phyloP scores from a whole-genome alignment of 2,113 vertebrate species.

The Megatriorchis doriae region DNA sequence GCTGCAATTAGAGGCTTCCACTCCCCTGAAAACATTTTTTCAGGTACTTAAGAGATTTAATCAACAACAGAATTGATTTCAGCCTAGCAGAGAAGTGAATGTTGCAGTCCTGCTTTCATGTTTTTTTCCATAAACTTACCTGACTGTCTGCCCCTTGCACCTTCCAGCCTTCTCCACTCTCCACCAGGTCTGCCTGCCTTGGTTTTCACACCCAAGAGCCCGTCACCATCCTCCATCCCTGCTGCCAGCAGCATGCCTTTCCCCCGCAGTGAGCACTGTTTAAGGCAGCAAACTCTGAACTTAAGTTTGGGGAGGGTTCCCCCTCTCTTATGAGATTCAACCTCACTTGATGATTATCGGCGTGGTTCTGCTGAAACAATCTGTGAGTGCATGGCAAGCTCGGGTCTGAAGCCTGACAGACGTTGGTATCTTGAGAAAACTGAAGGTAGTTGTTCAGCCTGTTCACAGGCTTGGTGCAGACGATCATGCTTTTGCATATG shows the following conservation, averaged over 20 bases:
- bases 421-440: not conserved
- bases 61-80: conserved; percentile 26
- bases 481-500: not conserved
- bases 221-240: not conserved
- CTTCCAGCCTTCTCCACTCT: not conserved
- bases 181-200: not conserved
- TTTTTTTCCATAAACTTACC: not conserved
- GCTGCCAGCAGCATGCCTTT: not conserved
- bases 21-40: conserved; percentile 4
- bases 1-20: conserved; percentile 11
- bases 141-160: not conserved
- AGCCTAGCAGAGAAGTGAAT: not conserved
- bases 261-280: not conserved
- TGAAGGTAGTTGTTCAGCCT: not conserved
- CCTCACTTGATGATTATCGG: not conserved
- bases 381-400: not conserved
- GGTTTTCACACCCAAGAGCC: not conserved
- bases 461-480: not conserved
- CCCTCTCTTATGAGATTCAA: not conserved
- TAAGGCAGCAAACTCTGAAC: not conserved
- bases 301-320: not conserved
- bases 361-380: not conserved
- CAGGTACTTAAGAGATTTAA: conserved; percentile 28
- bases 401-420: not conserved
- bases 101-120: not conserved